Evolutionary conservation across 2,888 invertebrate genomes (phyloP).

Genomic region (Clanis bilineata): DNA sequence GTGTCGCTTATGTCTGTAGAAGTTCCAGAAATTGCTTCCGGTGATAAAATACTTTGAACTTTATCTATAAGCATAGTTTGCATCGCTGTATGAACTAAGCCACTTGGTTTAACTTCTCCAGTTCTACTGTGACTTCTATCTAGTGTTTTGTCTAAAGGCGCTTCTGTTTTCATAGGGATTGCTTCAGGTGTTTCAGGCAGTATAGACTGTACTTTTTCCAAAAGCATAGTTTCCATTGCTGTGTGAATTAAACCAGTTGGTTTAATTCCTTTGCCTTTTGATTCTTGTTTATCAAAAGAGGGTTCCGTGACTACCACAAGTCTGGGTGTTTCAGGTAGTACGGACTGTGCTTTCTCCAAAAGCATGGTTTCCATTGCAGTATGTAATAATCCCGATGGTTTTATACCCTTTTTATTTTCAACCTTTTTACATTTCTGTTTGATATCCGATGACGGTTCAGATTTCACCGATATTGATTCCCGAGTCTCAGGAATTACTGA

Average conservation of each 20-base stretch:
- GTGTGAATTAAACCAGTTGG: constrained; percentile 62
- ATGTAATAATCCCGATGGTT: constrained; percentile 56
- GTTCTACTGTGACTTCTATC: background rate
- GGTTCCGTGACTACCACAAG: background rate
- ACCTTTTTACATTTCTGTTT: constrained; percentile 12
- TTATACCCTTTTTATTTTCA: constrained; percentile 22
- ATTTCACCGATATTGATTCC: constrained; percentile 17
- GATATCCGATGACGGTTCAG: background rate
- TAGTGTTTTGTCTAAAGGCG: constrained; percentile 3
- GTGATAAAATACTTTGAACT: constrained; percentile 24
- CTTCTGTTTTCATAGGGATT: constrained; percentile 18
- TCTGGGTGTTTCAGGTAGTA: constrained; percentile 29
- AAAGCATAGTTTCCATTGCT: constrained; percentile 75
- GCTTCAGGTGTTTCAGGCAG: constrained; percentile 31
- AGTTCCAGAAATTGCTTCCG: background rate
- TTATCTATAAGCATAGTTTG: constrained; percentile 77
- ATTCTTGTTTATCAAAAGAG: background rate
- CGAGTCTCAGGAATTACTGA: constrained; percentile 25
- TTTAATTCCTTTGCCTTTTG: constrained; percentile 20
- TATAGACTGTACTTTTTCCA: constrained; percentile 69
- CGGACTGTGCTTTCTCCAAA: constrained; percentile 68
- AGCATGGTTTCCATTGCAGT: constrained; percentile 77
- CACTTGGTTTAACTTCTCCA: constrained; percentile 35
- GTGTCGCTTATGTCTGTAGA: constrained; percentile 6
- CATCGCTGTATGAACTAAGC: constrained; percentile 70